Base-by-base conservation (phyloP, 2,888 invertebrate species). In the Aethes cnicana region DNA sequence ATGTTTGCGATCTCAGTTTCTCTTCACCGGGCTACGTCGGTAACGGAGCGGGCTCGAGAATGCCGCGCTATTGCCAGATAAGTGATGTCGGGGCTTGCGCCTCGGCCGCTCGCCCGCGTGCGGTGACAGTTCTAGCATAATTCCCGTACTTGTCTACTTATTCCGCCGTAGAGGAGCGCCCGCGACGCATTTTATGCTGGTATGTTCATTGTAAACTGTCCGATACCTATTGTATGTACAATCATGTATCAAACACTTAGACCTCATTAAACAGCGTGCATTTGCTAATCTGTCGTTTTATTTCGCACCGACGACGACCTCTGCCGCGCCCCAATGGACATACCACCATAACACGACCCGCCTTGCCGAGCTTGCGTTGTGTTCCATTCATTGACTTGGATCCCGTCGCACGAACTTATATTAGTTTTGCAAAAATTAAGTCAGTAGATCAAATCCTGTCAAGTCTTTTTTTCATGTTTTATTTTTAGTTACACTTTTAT, bases 181-280 rank as follows among this genome's bases (percentile, higher is more conserved):
- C 68, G 66, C 68, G 62, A 54, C 28, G 42, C 36, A 26, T 33
- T 58, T 64, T 78, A 80, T 83, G 85, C 72, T 84, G 87, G 88
- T 87, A 88, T 88, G 87, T 87, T 81, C 86, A 84, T 81, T 75
- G 61, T 68, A 68, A 55, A 67, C 69, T 69, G 61, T 64, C 70
- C 62, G 61, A 62, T 55, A 57, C 61, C 58, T 64, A 66, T 66
- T 71, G 66, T 75, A 74, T 78, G 69, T 74, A 68, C 61, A 61
- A 64, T 61, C 63, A 69, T 84, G 81, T 86, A 81, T 77, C 76
- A 72, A 74, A 77, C 74, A 77, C 71, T 76, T 84, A 78, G 76
- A 84, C 79, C 73, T 82, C 78, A 86, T 88, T 88, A 87, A 88
- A 85, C 73, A 65, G 74, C 82, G 77, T 86, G 77, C 77, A 76